These are phyloP conservation scores for Thamnophis elegans DNA, from an alignment of 2,797 vertebrate species.

Conservation along the genomic window DNA sequence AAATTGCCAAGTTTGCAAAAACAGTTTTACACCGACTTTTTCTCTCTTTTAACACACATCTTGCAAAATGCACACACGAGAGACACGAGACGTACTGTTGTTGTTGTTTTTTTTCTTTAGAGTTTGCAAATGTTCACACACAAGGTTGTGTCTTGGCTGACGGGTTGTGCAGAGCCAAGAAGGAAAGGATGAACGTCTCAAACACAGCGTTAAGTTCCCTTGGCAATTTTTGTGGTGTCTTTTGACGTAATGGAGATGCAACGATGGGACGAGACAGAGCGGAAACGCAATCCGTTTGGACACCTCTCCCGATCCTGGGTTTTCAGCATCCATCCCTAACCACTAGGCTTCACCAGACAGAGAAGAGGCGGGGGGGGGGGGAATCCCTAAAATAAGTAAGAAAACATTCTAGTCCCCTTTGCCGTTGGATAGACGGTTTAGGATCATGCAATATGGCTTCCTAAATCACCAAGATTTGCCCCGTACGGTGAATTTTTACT, in stretches of 20 bases:
- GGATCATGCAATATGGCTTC: conserved; percentile 32
- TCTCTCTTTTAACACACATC: conserved; percentile 73
- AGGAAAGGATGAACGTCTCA: conserved; percentile 63
- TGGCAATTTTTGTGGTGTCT: conserved; percentile 12
- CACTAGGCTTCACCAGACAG: conserved; percentile 45
- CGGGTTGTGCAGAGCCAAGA: conserved; percentile 60
- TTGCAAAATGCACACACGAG: background rate
- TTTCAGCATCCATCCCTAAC: conserved; percentile 48
- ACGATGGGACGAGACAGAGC: conserved; percentile 26
- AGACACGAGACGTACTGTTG: conserved; percentile 58
- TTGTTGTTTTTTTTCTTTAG: background rate
- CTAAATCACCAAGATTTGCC: conserved; percentile 1
- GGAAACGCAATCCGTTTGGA: background rate
- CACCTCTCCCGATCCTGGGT: conserved; percentile 1
- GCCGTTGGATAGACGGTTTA: conserved; percentile 11
- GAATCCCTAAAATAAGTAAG: conserved; percentile 33
- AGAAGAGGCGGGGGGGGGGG: conserved; percentile 11
- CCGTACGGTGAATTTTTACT: conserved; percentile 18
- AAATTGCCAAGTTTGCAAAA: background rate
- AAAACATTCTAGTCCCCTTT: conserved; percentile 53
- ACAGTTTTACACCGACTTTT: background rate
- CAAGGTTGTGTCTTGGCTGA: conserved; percentile 11
- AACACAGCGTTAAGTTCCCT: conserved; percentile 32
- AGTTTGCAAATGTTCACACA: conserved; percentile 46
- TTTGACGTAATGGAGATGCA: conserved; percentile 33